Evolutionary conservation across 1,140 invertebrate genomes (phyloP), one percentile per base, ranked within the genome.

Genomic region (Branchinecta lynchi): DNA sequence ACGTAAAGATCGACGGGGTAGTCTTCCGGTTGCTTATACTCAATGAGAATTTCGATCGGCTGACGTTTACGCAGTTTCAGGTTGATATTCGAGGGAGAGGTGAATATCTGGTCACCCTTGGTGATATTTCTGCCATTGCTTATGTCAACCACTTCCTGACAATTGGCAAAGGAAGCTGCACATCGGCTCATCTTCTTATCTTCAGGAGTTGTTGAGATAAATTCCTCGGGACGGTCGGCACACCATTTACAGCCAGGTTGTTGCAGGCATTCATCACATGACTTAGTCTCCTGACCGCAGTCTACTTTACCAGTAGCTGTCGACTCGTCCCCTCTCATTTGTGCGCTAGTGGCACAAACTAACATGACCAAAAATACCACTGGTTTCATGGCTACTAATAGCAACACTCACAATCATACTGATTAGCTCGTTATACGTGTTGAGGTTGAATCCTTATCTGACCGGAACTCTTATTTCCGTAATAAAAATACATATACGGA

Each of bases 1-100:
- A 91, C 93, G 77, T 94, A 94, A 6, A 94, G 77, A 79, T 94
- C 92, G 0, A 93, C 86, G 0, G 91, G 92, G 79, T 92, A 93
- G 76, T 92, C 86, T 72, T 85, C 81, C 3, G 88, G 87, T 72
- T 83, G 79, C 7, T 80, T 76, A 74, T 83, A 85, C 8, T 75
- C 75, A 21, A 84, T 65, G 17, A 51, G 46, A 43, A 76, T 66
- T 44, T 71, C 71, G 45, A 70, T 15, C 8, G 71, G 69, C 44
- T 70, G 72, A 80, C 79, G 78, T 74, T 78, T 78, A 68, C 78
- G 72, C 17, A 79, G 74, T 46, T 75, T 76, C 21, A 79, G 71
- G 17, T 73, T 71, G 3, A 79, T 72, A 68, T 73, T 66, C 70
- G 79, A 78, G 7, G 79, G 79, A 66, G 76, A 73, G 46, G 79